These are phyloP conservation scores for Boloria euphrosyne DNA, from an alignment of 2,888 invertebrate species.

Conservation along the genomic window DNA sequence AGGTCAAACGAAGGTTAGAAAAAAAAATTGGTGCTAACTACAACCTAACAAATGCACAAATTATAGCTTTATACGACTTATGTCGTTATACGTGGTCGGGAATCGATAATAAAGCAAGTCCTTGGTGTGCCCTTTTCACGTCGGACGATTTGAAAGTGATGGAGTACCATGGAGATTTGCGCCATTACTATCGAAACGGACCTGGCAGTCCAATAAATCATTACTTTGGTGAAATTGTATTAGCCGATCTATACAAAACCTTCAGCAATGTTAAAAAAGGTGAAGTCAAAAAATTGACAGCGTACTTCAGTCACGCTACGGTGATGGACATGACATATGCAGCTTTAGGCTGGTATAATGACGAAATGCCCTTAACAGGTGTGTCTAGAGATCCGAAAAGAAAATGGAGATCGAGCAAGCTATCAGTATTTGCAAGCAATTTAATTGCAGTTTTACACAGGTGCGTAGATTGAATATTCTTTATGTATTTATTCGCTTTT, in stretches of 20 bases:
- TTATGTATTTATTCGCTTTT: background rate
- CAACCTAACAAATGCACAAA: conserved; percentile 61
- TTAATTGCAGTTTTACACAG: conserved; percentile 87
- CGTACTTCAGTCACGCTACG: conserved; percentile 85
- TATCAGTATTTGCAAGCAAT: conserved; percentile 87
- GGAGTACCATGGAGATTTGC: conserved; percentile 83
- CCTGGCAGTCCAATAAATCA: conserved; percentile 77
- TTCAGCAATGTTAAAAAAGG: conserved; percentile 69
- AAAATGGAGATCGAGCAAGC: conserved; percentile 85
- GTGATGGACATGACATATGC: conserved; percentile 84
- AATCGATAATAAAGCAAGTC: too few relatives aligned
- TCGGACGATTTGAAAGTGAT: too few relatives aligned
- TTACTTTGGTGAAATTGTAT: conserved; percentile 85
- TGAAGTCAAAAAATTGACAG: conserved; percentile 77
- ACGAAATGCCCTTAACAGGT: conserved; percentile 80
- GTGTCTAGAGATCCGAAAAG: conserved; percentile 82
- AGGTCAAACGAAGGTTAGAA: conserved; percentile 77
- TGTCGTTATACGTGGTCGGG: conserved; percentile 87
- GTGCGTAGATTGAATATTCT: conserved; percentile 61
- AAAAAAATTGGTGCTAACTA: conserved; percentile 70
- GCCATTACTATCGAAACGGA: conserved; percentile 84
- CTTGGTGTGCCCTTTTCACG: too few relatives aligned
- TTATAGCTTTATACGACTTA: conserved; percentile 87
- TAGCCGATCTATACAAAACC: conserved; percentile 84
- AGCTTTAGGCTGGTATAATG: conserved; percentile 85